Conservation (phyloP, 2,113 vertebrate species). For the Nannobrachium achirus region DNA sequence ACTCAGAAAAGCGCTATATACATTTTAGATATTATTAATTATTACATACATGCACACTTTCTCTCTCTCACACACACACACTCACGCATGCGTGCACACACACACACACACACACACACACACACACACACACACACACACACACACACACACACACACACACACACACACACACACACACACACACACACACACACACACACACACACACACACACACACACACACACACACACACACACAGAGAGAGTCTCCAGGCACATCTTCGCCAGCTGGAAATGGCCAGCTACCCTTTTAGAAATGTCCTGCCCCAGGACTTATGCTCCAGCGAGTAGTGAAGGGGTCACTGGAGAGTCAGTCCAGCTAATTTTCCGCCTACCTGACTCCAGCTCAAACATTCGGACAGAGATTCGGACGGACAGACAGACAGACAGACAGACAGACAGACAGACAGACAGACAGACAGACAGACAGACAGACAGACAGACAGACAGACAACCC, state of each 20-base stretch:
- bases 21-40: too few relatives aligned
- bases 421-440: slow-evolving; percentile 27
- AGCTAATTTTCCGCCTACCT: slow-evolving; percentile 53
- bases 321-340: slow-evolving; percentile 14
- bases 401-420: slow-evolving; percentile 15
- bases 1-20: too few relatives aligned
- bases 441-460: too few relatives aligned
- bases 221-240: slow-evolving; percentile 9
- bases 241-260: background rate
- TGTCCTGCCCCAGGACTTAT: slow-evolving; percentile 27
- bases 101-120: background rate
- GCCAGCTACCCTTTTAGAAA: slow-evolving; percentile 18
- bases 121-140: slow-evolving; percentile 14
- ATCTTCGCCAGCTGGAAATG: slow-evolving; percentile 6
- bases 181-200: slow-evolving; percentile 12
- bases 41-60: too few relatives aligned
- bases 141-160: background rate
- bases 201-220: background rate
- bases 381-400: slow-evolving; percentile 34
- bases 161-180: slow-evolving; percentile 9
- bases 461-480: slow-evolving; percentile 16
- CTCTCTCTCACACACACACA: too few relatives aligned
- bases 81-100: background rate
- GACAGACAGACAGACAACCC: background rate
- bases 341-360: slow-evolving; percentile 44